Evolutionary conservation across 2,888 invertebrate genomes (phyloP).

Genomic region (Erpobdella octoculata): DNA sequence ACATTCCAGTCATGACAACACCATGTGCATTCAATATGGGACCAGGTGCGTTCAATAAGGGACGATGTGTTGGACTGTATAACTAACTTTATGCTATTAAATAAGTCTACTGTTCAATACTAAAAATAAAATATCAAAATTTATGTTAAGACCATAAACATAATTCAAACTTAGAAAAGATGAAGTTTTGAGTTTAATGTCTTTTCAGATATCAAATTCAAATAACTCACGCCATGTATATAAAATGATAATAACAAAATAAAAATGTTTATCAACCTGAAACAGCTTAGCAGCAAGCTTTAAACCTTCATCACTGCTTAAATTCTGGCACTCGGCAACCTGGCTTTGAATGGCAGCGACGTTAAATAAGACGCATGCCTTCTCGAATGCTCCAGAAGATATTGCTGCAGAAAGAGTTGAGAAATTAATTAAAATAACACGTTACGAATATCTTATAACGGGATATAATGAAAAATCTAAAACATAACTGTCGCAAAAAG

Average conservation of each 20-base stretch:
- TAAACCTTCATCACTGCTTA: slow-evolving; percentile 84
- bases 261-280: slow-evolving; percentile 67
- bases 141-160: not conserved
- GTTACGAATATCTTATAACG: not conserved
- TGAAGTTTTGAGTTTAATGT: not conserved
- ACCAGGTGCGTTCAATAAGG: no score
- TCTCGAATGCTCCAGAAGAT: slow-evolving; percentile 80
- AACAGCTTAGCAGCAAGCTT: slow-evolving; percentile 83
- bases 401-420: slow-evolving; percentile 62
- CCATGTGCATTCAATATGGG: no score
- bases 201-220: no score
- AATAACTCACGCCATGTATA: no score
- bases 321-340: slow-evolving; percentile 73
- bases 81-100: no score
- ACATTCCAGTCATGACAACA: no score
- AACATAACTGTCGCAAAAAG: not conserved
- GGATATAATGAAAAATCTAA: not conserved
- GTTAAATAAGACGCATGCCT: slow-evolving; percentile 88
- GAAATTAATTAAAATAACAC: not conserved
- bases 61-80: no score
- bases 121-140: not conserved
- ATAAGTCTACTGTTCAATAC: no score
- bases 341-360: slow-evolving; percentile 86
- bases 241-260: no score
- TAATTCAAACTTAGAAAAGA: not conserved